phyloP scores from a whole-genome alignment of 2,797 vertebrate genomes.

The Taeniopygia guttata region DNA sequence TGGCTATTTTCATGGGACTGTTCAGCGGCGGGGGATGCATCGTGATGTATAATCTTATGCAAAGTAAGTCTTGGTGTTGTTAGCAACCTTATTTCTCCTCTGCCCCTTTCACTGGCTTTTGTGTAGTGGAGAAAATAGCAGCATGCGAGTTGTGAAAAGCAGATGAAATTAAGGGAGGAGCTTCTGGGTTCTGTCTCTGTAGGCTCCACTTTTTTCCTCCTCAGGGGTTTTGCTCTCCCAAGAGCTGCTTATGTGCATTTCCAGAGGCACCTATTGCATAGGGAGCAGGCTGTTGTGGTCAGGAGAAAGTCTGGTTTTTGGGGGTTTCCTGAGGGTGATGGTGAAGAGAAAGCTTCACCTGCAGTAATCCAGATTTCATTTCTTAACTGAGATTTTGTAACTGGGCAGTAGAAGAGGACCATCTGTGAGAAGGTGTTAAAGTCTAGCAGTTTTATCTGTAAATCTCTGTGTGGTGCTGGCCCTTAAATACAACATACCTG shows the following conservation, averaged over 20 bases:
- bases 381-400: not conserved
- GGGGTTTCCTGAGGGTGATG: not conserved
- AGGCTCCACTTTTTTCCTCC: not conserved
- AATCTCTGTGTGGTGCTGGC: not conserved
- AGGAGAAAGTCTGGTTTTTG: not conserved
- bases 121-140: not conserved
- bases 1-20: constrained; percentile 78
- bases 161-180: not conserved
- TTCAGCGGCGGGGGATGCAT: constrained; percentile 66
- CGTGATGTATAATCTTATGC: constrained; percentile 82
- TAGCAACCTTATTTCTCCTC: constrained; percentile 1
- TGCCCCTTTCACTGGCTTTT: not conserved
- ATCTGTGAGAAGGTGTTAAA: not conserved
- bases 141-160: not conserved
- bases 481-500: not conserved
- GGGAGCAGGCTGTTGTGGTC: not conserved
- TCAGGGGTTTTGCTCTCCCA: not conserved
- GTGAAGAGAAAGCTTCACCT: not conserved
- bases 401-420: not conserved
- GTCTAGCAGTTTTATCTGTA: not conserved
- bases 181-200: not conserved
- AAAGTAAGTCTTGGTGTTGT: constrained; percentile 76
- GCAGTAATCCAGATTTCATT: not conserved
- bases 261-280: not conserved
- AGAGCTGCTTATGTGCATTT: not conserved